Evolutionary conservation across 2,888 invertebrate genomes (phyloP), one percentile per base, ranked within the genome.

Genomic region (Meandrusa payeni): DNA sequence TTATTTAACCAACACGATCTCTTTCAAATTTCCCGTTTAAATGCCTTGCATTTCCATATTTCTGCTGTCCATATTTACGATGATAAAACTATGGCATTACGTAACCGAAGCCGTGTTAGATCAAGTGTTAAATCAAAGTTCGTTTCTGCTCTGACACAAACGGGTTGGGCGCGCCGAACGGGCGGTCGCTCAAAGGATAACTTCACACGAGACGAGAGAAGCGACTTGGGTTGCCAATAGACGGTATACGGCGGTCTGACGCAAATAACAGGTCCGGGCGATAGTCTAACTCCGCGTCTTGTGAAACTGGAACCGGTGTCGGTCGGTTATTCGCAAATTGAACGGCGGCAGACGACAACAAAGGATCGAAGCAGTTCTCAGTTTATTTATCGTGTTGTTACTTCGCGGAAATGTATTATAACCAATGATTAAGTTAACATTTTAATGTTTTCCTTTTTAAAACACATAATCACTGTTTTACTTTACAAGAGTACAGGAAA

Each of bases 201-300:
- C 69, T 73, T 76, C 63, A 70, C 62, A 61, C 56, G 48, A 72
- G 69, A 70, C 67, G 59, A 64, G 71, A 67, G 65, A 68, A 64
- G 62, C 66, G 64, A 64, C 55, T 69, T 55, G 52, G 62, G 63
- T 72, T 70, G 68, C 64, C 64, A 61, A 62, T 62, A 60, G 62
- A 61, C 56, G 54, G 61, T 57, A 49, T 46, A 46, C 47, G 55
- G 48, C 53, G 54, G 54, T 49, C 46, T 50, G 54, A 59, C 59
- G 58, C 56, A 61, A 65, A 69, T 74, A 73, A 76, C 73, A 73
- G 68, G 69, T 64, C 61, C 54, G 58, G 48, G 34, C 53, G 58
- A 47, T 47, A 32, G 39, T 53, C 55, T 61, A 61, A 57, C 55
- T 33, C 51, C 57, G 56, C 54, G 47, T 40, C 41, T 36, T 45